A percentile compares a stretch with the other conserved stretches of the same genome.
phyloP scores from a whole-genome alignment of 2,888 invertebrate genomes.

The Hipparchia semele region DNA sequence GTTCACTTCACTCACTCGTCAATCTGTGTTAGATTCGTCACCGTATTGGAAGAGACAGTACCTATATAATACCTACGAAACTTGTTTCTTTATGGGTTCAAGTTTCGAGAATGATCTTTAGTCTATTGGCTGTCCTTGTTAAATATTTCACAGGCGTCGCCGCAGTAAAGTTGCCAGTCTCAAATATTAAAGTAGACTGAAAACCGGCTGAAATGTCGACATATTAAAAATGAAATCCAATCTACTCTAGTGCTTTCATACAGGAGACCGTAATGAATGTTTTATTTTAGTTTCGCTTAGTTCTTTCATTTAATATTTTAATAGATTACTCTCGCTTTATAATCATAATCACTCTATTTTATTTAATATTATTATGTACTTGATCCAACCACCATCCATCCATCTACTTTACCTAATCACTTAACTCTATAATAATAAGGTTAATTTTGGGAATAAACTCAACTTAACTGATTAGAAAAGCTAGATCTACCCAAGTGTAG shows the following conservation, averaged over 20 bases:
- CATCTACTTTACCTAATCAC: too few relatives aligned
- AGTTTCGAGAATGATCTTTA: neutral
- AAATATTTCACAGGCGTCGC: conserved; percentile 12
- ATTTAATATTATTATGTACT: neutral
- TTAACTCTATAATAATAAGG: too few relatives aligned
- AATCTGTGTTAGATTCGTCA: too few relatives aligned
- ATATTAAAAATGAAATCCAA: conserved; percentile 37
- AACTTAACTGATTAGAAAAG: too few relatives aligned
- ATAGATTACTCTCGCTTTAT: conserved; percentile 3
- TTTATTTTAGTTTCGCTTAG: conserved; percentile 8
- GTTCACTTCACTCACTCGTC: too few relatives aligned
- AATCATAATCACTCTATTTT: neutral
- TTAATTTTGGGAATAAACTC: too few relatives aligned
- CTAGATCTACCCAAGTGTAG: too few relatives aligned
- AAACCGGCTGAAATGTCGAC: conserved; percentile 22
- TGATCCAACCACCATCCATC: too few relatives aligned
- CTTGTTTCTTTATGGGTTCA: neutral
- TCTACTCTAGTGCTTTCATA: conserved; percentile 29
- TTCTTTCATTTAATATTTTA: conserved; percentile 18
- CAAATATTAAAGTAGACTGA: conserved; percentile 16
- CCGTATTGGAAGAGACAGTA: too few relatives aligned
- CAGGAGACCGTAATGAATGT: conserved; percentile 20
- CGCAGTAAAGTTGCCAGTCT: neutral
- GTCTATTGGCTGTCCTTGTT: neutral
- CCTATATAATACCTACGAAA: neutral